These are phyloP conservation scores for Ageneiosus marmoratus DNA, from an alignment of 2,113 vertebrate species.

Conservation along the genomic window DNA sequence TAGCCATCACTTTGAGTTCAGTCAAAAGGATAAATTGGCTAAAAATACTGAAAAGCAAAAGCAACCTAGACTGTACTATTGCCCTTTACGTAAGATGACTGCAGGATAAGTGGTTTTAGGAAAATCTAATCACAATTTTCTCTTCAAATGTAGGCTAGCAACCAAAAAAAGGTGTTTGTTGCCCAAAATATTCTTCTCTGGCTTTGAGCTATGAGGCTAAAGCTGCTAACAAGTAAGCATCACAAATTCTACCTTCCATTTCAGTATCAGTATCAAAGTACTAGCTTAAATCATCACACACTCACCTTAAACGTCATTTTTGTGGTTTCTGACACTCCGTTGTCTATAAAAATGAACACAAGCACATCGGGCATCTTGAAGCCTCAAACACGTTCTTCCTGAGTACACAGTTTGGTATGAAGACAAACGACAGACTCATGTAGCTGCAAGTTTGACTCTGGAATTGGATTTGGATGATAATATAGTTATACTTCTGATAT, in stretches of 20 bases:
- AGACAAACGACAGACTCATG: background rate
- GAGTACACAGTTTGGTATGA: background rate
- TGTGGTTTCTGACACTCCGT: background rate
- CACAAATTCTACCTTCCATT: background rate
- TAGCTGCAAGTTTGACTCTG: background rate
- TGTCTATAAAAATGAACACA: background rate
- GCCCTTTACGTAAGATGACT: background rate
- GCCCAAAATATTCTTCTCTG: background rate
- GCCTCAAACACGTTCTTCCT: background rate
- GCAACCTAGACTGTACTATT: background rate
- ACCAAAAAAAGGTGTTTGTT: background rate
- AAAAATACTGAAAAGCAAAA: background rate
- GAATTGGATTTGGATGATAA: background rate
- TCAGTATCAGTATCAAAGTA: background rate
- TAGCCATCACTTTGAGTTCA: background rate
- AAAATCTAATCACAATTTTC: background rate
- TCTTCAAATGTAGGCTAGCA: background rate
- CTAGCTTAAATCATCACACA: background rate
- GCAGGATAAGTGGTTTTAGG: background rate
- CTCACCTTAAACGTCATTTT: background rate
- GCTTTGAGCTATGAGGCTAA: background rate
- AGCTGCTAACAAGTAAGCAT: background rate
- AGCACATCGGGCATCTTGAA: background rate
- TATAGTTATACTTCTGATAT: background rate
- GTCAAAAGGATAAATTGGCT: background rate